Evolutionary conservation across 2,113 vertebrate species (phyloP), one percentile per base, ranked within the genome.

Genomic region (Seriola rivoliana): DNA sequence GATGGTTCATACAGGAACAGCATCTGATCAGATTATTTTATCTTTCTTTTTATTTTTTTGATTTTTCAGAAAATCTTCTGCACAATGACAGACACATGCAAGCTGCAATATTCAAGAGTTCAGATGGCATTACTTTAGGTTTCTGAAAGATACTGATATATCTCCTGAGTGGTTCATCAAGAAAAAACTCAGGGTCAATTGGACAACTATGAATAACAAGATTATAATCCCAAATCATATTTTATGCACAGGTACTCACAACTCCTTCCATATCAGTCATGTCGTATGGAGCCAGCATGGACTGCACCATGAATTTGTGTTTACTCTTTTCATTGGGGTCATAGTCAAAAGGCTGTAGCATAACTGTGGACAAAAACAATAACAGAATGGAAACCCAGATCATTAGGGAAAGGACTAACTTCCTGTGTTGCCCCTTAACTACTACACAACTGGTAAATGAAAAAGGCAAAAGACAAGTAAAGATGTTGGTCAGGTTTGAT

Each of bases 261-360:
- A 98, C 97, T 78, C 96, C 96, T 92, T 99, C 98, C 96, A 98
- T 98, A 93, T 98, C 97, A 88, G 96, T 96, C 94, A 96, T 97
- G 93, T 97, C 97, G 71, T 93, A 78, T 12, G 97, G 97, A 85
- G 97, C 97, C 93, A 97, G 94, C 94, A 98, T 94, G 86, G 97
- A 97, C 95, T 97, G 97, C 90, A 98, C 97, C 97, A 99, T 99
- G 92, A 99, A 99, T 95, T 99, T 99, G 95, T 99, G 98, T 95
- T 98, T 98, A 94, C 97, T 99, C 94, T 97, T 99, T 95, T 99
- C 98, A 90, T 97, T 99, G 91, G 98, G 98, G 85, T 99, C 98
- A 80, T 99, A 99, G 91, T 99, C 97, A 93, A 99, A 99, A 54
- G 98, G 98, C 93, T 99, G 98, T 65, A 99, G 95, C 98, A 99